Evolutionary conservation across 1,140 invertebrate genomes (phyloP), one percentile per base, ranked within the genome.

Genomic region (Coptotermes formosanus): DNA sequence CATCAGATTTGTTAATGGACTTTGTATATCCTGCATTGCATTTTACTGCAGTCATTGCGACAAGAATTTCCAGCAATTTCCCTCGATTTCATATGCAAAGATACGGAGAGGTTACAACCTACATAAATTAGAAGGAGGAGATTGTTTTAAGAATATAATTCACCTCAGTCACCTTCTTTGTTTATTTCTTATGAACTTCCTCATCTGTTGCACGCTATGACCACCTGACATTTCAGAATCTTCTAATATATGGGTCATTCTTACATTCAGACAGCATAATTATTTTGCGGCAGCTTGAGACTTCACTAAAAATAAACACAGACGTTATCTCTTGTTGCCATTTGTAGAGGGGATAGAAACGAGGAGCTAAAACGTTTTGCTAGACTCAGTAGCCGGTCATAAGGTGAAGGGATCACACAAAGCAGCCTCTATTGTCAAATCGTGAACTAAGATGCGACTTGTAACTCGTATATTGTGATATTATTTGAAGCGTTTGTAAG

Each of bases 231-330:
- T 75, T 75, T 75, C 25, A 30, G n/a, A 30, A 75, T 25, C 9
- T 11, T 30, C 30, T 75, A 75, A 38, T 38, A 38, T 38, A 38
- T 38, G 38, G 2, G 64, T 75, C 64, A 75, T 75, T 75, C 64
- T 75, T 75, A 75, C 64, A 75, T 30, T n/a, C 4, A 75, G n/a
- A 30, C 25, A 11, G 64, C n/a, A 55, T 75, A 75, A 75, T 8
- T 75, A 30, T 75, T 75, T n/a, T 14, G 64, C 59, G 21, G 16
- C 25, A 2, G n/a, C 64, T 14, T 75, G 4, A 30, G 25, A 75
- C 64, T 75, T 55, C 25, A 30, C 64, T 75, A 75, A 75, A 75
- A 75, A 75, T 75, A 75, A 30, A 75, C 64, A 75, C n/a, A 75
- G 64, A 75, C 64, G 25, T 75, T 75, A 75, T 75, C 64, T 75